phyloP scores from a whole-genome alignment of 2,797 vertebrate species.

The Micropoecilia bifurca region DNA sequence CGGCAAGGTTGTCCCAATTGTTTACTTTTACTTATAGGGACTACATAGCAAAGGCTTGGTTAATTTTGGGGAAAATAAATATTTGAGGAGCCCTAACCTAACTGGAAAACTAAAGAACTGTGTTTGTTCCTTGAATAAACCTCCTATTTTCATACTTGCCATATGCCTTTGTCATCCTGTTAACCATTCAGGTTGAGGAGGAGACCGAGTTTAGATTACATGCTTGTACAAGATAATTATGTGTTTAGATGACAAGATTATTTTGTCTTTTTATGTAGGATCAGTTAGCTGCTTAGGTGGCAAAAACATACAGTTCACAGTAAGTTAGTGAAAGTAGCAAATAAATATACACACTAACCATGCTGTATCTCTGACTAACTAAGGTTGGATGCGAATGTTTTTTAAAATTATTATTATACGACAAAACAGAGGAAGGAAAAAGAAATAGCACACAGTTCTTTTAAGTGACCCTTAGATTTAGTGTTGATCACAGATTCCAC shows the following conservation, averaged over 20 bases:
- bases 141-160: not conserved
- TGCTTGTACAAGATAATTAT: not conserved
- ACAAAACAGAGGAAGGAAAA: conserved; percentile 22
- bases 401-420: not conserved
- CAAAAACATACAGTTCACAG: not conserved
- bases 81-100: not conserved
- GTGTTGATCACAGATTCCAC: conserved; percentile 47
- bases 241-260: not conserved
- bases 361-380: not conserved
- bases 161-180: not conserved
- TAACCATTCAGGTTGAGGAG: not conserved
- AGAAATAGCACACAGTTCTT: not conserved
- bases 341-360: not conserved
- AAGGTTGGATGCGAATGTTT: conserved; percentile 2
- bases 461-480: conserved; percentile 28
- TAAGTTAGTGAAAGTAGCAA: not conserved
- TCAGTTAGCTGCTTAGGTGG: not conserved
- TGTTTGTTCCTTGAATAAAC: not conserved
- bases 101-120: not conserved
- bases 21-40: not conserved
- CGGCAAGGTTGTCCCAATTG: not conserved
- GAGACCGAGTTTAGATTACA: not conserved
- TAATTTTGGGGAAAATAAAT: not conserved
- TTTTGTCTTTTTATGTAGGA: not conserved
- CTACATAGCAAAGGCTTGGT: not conserved